Evolutionary conservation across 2,113 vertebrate genomes (phyloP).

Genomic region (Cepphus grylle): DNA sequence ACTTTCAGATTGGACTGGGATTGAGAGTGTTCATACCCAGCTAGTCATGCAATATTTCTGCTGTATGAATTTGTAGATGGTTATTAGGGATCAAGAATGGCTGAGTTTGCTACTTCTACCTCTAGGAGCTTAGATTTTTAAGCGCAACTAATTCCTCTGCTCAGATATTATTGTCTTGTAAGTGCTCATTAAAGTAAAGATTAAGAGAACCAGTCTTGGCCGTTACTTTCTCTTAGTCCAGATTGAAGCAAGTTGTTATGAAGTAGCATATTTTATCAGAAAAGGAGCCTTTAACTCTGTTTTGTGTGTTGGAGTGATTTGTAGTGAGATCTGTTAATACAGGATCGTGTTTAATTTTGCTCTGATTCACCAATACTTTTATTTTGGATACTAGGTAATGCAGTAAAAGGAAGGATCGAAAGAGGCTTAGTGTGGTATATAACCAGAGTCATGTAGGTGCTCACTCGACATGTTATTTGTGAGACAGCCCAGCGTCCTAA

Average conservation of each 20-base stretch:
- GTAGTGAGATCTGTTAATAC: background rate
- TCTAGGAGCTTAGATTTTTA: background rate
- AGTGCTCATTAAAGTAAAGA: slow-evolving; percentile 1
- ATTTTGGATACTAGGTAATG: background rate
- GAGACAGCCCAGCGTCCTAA: background rate
- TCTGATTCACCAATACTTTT: background rate
- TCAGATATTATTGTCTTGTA: background rate
- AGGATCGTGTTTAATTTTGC: background rate
- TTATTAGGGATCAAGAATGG: background rate
- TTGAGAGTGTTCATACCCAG: background rate
- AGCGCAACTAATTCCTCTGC: background rate
- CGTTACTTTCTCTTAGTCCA: background rate
- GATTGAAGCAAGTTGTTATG: background rate
- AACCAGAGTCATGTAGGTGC: background rate
- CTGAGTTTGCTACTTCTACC: background rate
- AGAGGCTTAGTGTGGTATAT: background rate
- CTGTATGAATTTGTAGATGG: background rate
- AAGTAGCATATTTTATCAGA: background rate
- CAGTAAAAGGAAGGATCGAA: background rate
- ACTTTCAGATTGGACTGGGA: background rate
- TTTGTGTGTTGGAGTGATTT: background rate
- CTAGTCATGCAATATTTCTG: background rate
- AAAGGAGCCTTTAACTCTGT: background rate
- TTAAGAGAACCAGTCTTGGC: background rate
- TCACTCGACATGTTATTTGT: background rate